These are phyloP conservation scores for Poeciliopsis infans DNA, from an alignment of 2,797 vertebrate genomes.

Conservation along the genomic window DNA sequence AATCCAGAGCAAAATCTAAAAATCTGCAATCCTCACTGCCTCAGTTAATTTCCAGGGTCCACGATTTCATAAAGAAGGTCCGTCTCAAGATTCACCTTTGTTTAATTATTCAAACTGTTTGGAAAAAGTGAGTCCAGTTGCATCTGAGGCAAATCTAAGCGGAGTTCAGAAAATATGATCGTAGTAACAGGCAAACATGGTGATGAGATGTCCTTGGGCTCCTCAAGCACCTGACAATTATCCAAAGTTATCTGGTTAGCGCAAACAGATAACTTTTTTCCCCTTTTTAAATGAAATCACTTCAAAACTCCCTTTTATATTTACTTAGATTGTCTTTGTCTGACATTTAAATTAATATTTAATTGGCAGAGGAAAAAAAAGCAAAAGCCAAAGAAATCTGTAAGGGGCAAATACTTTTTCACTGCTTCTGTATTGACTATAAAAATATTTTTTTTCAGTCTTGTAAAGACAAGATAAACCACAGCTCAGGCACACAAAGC, in stretches of 20 bases:
- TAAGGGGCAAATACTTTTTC: not conserved
- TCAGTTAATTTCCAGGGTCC: not conserved
- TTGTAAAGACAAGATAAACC: not conserved
- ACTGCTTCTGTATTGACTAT: not conserved
- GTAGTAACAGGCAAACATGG: not conserved
- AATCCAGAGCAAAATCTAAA: not conserved
- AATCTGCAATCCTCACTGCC: not conserved
- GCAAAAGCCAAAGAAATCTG: not conserved
- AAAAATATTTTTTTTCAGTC: not conserved
- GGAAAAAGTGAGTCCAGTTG: not conserved
- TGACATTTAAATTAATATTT: not conserved
- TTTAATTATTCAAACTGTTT: not conserved
- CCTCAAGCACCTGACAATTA: not conserved
- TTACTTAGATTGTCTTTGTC: not conserved
- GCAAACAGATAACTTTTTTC: not conserved
- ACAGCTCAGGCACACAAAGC: conserved; percentile 31
- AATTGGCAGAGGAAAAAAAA: not conserved
- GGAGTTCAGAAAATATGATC: not conserved
- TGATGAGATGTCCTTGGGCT: not conserved
- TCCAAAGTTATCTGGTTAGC: not conserved
- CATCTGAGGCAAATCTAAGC: not conserved
- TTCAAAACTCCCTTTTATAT: not conserved
- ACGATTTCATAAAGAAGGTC: not conserved
- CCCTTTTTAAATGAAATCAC: not conserved
- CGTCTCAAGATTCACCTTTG: not conserved